Evolutionary conservation across 2,888 invertebrate genomes (phyloP), one percentile per base, ranked within the genome.

Genomic region (Ormyrus thymus): DNA sequence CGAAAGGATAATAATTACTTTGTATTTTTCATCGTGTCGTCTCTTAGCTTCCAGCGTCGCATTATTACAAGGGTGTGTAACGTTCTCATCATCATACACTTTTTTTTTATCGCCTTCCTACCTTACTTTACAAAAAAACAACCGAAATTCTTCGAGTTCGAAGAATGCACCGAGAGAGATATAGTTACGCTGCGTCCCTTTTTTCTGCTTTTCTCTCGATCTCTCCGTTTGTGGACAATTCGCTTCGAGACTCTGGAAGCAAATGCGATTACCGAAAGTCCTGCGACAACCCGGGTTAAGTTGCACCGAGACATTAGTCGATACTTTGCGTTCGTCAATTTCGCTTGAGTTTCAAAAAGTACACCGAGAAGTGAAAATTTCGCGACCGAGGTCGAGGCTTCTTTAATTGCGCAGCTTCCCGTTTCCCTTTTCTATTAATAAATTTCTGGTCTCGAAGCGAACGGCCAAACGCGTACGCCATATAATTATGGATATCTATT

Each of bases 181-280:
- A 79, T 79, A 81, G 73, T 82, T 82, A 81, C 81, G 81, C 65
- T 80, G 82, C 82, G 83, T 83, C 81, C 82, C 82, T 83, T 83
- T 83, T 83, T 83, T 82, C 82, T 84, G 76, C 82, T 83, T 83
- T 82, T 82, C 80, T 82, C 65, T 76, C 71, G 69, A 55, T 53
- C 68, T 73, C 65, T 73, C 70, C 56, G 58, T 73, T 70, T 15
- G 7, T 53, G 29, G 50, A 68, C 58, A 45, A 9, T 77, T 79
- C 74, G 77, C 11, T 77, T 79, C 66, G 74, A 79, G 77, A 79
- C 65, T n/a, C 45, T 51, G 56, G 72, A 13, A 79, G 75, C 76
- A 64, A 46, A 7, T 29, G 55, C 77, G 61, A 80, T 75, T 78
- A 65, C 58, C 4, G 45, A 13, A 76, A 68, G 6, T n/a, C 43